Evolutionary conservation across 2,888 invertebrate species (phyloP).

Genomic region (Nymphalis urticae): DNA sequence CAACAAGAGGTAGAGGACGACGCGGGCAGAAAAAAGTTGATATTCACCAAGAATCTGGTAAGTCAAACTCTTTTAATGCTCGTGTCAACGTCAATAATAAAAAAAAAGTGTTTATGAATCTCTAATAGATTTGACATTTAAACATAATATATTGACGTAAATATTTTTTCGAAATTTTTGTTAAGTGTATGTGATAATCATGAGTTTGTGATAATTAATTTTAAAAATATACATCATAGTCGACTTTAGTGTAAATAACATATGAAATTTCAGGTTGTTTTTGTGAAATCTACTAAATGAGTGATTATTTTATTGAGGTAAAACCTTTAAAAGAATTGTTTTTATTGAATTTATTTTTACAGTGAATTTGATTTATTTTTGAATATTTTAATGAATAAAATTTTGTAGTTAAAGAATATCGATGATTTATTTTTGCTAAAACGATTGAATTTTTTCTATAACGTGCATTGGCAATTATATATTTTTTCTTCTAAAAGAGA

Average conservation of each 20-base stretch:
- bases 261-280: background rate
- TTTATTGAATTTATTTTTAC: too few species aligned
- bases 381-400: too few species aligned
- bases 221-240: background rate
- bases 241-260: background rate
- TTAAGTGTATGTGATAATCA: background rate
- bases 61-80: slow-evolving; percentile 13
- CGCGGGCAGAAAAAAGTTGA: slow-evolving; percentile 61
- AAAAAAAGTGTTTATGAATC: background rate
- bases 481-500: too few species aligned
- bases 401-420: too few species aligned
- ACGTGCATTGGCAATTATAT: too few species aligned
- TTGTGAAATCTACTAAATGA: background rate
- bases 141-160: background rate
- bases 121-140: background rate
- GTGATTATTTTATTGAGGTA: background rate
- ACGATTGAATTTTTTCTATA: too few species aligned
- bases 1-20: slow-evolving; percentile 56
- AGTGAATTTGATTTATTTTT: too few species aligned
- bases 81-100: background rate
- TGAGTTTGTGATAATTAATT: background rate
- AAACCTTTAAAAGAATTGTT: background rate
- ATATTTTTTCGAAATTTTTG: slow-evolving; percentile 3
- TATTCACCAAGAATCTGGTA: slow-evolving; percentile 71
- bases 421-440: too few species aligned